These are phyloP conservation scores for Scaptodrosophila lebanonensis DNA, from an alignment of 1,140 invertebrate species.

Conservation along the genomic window DNA sequence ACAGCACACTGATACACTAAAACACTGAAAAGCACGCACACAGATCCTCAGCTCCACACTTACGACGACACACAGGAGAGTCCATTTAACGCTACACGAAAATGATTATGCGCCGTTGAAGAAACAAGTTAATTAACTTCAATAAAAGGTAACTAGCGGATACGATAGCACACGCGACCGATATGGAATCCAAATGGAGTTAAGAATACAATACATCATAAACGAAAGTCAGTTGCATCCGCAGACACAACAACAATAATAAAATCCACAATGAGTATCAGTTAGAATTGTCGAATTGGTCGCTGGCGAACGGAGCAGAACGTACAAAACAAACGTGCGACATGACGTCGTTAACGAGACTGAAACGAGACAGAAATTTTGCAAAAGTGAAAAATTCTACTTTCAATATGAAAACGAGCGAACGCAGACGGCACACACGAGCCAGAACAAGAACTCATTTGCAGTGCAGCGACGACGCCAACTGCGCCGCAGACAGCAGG, in stretches of 20 bases:
- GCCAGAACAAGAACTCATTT: conserved; percentile 49
- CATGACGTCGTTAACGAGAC: conserved; percentile 74
- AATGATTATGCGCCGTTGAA: conserved; percentile 10
- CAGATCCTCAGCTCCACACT: too few relatives aligned
- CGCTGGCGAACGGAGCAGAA: conserved; percentile 11
- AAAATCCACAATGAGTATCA: conserved; percentile 10
- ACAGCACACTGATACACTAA: too few relatives aligned
- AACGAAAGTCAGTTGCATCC: conserved; percentile 33
- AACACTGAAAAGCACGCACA: too few relatives aligned
- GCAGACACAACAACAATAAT: conserved; percentile 15
- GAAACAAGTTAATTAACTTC: too few relatives aligned
- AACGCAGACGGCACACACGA: too few relatives aligned
- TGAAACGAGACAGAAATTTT: conserved; percentile 67
- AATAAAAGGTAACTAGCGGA: too few relatives aligned
- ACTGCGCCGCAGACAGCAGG: not conserved
- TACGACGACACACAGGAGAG: not conserved
- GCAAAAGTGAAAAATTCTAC: conserved; percentile 75
- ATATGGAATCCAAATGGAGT: conserved; percentile 13
- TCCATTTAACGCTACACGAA: not conserved
- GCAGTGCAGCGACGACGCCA: conserved; percentile 25
- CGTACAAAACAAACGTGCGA: conserved; percentile 58
- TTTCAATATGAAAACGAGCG: conserved; percentile 74
- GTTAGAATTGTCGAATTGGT: conserved; percentile 22
- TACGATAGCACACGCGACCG: too few relatives aligned
- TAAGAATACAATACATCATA: conserved; percentile 5